phyloP scores from a whole-genome alignment of 2,113 vertebrate species.

The Tenebrosternarchus preto region DNA sequence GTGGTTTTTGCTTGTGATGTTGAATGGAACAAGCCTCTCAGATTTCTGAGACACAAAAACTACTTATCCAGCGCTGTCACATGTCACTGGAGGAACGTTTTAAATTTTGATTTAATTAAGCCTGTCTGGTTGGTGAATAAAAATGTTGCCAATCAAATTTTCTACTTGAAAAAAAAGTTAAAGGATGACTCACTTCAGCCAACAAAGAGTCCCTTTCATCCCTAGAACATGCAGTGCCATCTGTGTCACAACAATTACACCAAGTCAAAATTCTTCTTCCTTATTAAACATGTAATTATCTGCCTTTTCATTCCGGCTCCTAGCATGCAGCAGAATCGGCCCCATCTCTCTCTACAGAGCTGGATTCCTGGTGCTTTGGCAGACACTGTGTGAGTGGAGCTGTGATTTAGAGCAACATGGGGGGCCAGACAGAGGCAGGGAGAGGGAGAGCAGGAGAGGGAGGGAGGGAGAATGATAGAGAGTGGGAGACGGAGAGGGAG shows the following conservation, averaged over 20 bases:
- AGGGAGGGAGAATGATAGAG: too few relatives aligned
- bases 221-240: slow-evolving; percentile 23
- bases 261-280: slow-evolving; percentile 24
- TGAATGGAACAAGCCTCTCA: background rate
- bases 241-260: slow-evolving; percentile 32
- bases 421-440: background rate
- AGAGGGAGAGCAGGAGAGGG: too few relatives aligned
- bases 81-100: background rate
- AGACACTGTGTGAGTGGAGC: slow-evolving; percentile 17
- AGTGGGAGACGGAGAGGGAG: too few relatives aligned
- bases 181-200: slow-evolving; percentile 9
- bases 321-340: background rate
- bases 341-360: background rate
- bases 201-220: slow-evolving; percentile 22
- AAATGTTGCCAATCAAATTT: slow-evolving; percentile 23
- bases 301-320: slow-evolving; percentile 11
- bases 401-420: slow-evolving; percentile 30
- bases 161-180: slow-evolving; percentile 29
- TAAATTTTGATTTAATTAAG: slow-evolving; percentile 34
- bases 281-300: slow-evolving; percentile 41
- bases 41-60: slow-evolving; percentile 1
- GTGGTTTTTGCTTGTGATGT: background rate
- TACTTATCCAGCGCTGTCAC: slow-evolving; percentile 22
- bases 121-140: slow-evolving; percentile 17
- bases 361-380: slow-evolving; percentile 27